Evolutionary conservation across 2,888 invertebrate genomes (phyloP).

Genomic region (Drosophila multiciliata): DNA sequence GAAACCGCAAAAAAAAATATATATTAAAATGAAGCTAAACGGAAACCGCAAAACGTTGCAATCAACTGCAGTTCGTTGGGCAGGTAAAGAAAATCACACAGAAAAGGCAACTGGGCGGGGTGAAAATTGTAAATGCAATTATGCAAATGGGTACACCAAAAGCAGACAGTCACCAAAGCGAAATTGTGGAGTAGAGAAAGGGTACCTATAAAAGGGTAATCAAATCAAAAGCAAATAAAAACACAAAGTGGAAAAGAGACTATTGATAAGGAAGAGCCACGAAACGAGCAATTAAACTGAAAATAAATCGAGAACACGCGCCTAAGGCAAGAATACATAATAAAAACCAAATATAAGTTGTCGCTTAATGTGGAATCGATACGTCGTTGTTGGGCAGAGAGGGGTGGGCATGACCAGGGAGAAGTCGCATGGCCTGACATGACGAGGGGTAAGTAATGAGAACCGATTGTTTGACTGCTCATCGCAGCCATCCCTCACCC

Average conservation of each 20-base stretch:
- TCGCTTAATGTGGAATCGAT: constrained; percentile 70
- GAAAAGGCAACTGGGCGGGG: constrained; percentile 26
- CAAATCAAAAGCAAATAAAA: constrained; percentile 38
- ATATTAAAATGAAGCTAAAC: constrained; percentile 18
- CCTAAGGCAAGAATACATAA: constrained; percentile 27
- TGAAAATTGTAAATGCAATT: constrained; percentile 60
- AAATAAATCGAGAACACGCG: constrained; percentile 69
- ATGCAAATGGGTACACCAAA: constrained; percentile 60
- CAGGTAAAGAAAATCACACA: constrained; percentile 33
- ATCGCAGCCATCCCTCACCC: background rate
- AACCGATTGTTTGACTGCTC: constrained; percentile 9
- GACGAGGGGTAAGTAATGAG: constrained; percentile 29
- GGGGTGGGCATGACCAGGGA: background rate
- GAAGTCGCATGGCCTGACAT: background rate
- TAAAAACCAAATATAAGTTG: constrained; percentile 26
- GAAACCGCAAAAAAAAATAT: constrained; percentile 67
- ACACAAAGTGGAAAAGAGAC: constrained; percentile 6
- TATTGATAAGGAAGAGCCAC: constrained; percentile 23
- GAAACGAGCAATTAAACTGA: constrained; percentile 57
- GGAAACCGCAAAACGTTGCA: constrained; percentile 75
- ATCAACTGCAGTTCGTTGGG: constrained; percentile 55
- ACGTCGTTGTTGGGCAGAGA: constrained; percentile 14
- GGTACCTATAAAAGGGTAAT: constrained; percentile 20
- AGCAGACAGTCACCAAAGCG: constrained; percentile 31
- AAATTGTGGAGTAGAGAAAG: constrained; percentile 27